These are phyloP conservation scores for Echiichthys vipera DNA, from an alignment of 2,797 vertebrate species.

Conservation along the genomic window DNA sequence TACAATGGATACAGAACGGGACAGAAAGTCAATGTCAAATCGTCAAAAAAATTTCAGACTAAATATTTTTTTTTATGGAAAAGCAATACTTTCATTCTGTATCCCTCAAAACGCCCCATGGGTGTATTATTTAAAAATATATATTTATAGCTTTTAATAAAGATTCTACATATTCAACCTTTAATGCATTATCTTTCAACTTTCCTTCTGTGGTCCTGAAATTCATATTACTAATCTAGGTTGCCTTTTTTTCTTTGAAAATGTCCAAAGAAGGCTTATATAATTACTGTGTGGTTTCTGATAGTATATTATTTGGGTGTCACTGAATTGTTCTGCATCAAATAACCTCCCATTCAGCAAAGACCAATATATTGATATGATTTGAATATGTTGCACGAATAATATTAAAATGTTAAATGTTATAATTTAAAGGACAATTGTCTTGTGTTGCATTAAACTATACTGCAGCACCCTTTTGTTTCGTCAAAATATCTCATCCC, in stretches of 20 bases:
- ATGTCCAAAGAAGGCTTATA: constrained; percentile 15
- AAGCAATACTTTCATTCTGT: no score
- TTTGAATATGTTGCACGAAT: constrained; percentile 66
- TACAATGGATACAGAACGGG: no score
- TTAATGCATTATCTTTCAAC: constrained; percentile 39
- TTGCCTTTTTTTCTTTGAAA: neutral
- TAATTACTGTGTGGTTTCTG: constrained; percentile 13
- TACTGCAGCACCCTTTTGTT: constrained; percentile 40
- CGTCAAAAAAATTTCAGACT: no score
- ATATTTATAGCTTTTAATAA: no score
- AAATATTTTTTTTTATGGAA: no score
- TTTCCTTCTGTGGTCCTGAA: constrained; percentile 16
- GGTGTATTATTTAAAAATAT: no score
- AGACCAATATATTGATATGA: constrained; percentile 24
- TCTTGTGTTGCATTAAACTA: constrained; percentile 59
- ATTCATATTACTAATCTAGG: neutral
- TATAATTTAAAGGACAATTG: constrained; percentile 58
- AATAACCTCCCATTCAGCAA: constrained; percentile 26
- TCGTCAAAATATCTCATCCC: constrained; percentile 67
- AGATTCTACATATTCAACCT: no score
- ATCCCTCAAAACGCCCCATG: no score
- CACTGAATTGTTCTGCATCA: constrained; percentile 38
- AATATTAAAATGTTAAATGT: constrained; percentile 46
- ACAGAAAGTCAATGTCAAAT: no score
- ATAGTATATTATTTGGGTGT: constrained; percentile 46